Base-by-base conservation (phyloP, 2,888 invertebrate genomes). In the Tanytarsus gracilentus region DNA sequence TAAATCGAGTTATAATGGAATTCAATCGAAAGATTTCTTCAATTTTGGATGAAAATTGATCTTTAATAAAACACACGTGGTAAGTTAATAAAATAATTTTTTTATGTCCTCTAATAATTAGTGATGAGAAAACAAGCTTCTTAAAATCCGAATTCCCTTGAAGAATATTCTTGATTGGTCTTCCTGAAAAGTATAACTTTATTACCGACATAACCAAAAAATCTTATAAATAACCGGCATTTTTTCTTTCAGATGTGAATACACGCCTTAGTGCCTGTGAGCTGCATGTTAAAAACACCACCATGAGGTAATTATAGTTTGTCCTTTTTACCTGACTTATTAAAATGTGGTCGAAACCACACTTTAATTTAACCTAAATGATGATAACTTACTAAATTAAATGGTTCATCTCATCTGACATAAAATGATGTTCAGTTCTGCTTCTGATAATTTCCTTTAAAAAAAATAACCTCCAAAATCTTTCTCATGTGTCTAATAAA, bases 331-430 rank as follows among this genome's bases (percentile, higher is more conserved):
- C 1, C 21, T 21, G 4, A 16, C 16, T 26, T n/a, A 26, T 4
- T 14, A 8, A 26, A 16, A n/a, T 30, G 11, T 30, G 11, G 7
- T 8, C 9, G 6, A 6, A 6, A 11, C 6, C 26, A 29, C 26
- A 25, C n/a, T 11, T 48, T 40, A 27, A 44, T 18, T 16, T 23
- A 18, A 8, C 23, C 23, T 4, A 21, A 18, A 58, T 58, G 58
- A 58, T 58, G 48, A 58, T 18, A 44, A 26, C 21, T 26, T 27
- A 30, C 30, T 58, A 40, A 44, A 55, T n/a, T n/a, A 55, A 55
- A 52, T 14, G 58, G 58, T 58, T 58, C 58, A 58, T 58, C 58
- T 40, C 58, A 23, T 48, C 58, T 58, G 58, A 58, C 30, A 29
- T 8, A 21, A n/a, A 14, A 21, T 58, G 58, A 58, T 58, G 58